These are phyloP conservation scores for Oncorhynchus keta DNA, from an alignment of 2,113 vertebrate genomes.

Conservation along the genomic window DNA sequence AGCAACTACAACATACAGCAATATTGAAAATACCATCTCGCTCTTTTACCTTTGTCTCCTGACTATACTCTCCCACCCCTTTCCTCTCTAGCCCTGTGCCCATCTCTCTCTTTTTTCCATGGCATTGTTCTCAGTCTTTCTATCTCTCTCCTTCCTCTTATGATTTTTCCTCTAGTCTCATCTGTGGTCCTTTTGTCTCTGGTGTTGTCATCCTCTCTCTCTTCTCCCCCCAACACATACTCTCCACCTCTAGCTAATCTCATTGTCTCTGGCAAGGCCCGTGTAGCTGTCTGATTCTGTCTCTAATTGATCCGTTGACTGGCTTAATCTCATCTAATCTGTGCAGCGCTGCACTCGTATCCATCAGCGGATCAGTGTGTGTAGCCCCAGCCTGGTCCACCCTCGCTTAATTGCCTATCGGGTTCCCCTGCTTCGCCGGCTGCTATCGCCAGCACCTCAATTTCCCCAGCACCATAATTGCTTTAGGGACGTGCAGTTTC, in stretches of 20 bases:
- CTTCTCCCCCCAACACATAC: slow-evolving; percentile 18
- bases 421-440: slow-evolving; percentile 67
- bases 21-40: too few relatives aligned
- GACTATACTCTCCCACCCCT: not conserved
- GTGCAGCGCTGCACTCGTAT: slow-evolving; percentile 65
- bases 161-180: not conserved
- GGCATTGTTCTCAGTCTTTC: not conserved
- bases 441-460: slow-evolving; percentile 60
- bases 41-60: not conserved
- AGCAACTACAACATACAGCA: too few relatives aligned
- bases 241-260: slow-evolving; percentile 71
- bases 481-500: slow-evolving; percentile 72
- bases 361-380: slow-evolving; percentile 51
- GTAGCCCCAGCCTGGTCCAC: slow-evolving; percentile 8
- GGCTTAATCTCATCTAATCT: slow-evolving; percentile 82
- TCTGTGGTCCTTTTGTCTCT: slow-evolving; percentile 7
- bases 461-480: slow-evolving; percentile 73
- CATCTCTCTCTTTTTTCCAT: not conserved
- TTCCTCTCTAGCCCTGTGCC: not conserved
- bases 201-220: not conserved
- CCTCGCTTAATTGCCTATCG: slow-evolving; percentile 74
- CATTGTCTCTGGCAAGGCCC: slow-evolving; percentile 69
- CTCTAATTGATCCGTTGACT: slow-evolving; percentile 81
- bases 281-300: slow-evolving; percentile 75
- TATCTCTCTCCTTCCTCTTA: not conserved